These are phyloP conservation scores for Agelastica alni DNA, from an alignment of 2,888 invertebrate genomes.

Conservation along the genomic window DNA sequence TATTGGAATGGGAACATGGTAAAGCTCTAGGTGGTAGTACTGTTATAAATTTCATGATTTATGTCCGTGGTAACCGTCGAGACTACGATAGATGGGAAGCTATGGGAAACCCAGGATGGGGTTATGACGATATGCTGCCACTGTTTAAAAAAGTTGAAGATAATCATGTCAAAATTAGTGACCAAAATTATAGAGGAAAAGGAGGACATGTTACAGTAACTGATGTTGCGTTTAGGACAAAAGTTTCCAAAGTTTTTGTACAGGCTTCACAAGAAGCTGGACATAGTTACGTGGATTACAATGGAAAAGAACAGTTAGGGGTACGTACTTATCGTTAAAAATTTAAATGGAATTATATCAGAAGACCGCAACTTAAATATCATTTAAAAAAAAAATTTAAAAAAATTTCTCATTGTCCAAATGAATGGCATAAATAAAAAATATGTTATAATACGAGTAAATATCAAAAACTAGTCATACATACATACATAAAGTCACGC, in stretches of 20 bases:
- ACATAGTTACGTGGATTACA: constrained; percentile 71
- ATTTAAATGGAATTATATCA: no score
- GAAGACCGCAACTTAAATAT: no score
- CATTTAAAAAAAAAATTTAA: no score
- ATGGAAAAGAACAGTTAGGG: constrained; percentile 66
- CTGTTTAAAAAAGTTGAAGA: constrained; percentile 54
- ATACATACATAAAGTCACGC: no score
- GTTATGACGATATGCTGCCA: constrained; percentile 56
- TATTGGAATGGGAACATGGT: constrained; percentile 62
- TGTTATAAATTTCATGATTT: constrained; percentile 60
- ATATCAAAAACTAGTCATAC: no score
- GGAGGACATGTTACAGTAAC: constrained; percentile 52
- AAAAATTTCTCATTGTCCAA: no score
- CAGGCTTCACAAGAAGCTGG: constrained; percentile 66
- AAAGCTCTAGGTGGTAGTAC: constrained; percentile 62
- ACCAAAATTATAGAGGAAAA: constrained; percentile 50
- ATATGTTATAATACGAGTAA: no score
- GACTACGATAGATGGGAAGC: constrained; percentile 74
- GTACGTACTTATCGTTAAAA: no score
- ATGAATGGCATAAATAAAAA: no score
- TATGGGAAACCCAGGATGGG: constrained; percentile 63
- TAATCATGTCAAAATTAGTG: constrained; percentile 41
- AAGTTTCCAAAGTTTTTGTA: constrained; percentile 61
- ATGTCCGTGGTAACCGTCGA: constrained; percentile 63
- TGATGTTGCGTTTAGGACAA: constrained; percentile 54